Conservation (phyloP, 2,888 invertebrate species). For the Hirtodrosophila trivittata region DNA sequence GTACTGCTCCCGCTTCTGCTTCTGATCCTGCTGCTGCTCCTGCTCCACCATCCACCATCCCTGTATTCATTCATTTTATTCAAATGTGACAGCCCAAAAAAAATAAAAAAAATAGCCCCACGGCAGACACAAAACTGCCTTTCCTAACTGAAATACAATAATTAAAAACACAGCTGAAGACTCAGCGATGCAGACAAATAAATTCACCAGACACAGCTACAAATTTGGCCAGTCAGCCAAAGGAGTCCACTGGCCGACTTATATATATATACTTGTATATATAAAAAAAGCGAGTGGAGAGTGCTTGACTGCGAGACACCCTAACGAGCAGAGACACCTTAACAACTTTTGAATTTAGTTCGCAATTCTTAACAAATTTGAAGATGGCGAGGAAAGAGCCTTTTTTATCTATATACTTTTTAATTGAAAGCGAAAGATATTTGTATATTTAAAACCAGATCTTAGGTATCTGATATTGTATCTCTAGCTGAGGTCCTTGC, state of each 20-base stretch:
- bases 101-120: conserved; percentile 31
- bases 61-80: conserved; percentile 70
- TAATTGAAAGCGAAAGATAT: too few relatives aligned
- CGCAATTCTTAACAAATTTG: too few relatives aligned
- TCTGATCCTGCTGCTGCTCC: background rate
- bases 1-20: background rate
- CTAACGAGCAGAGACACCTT: too few relatives aligned
- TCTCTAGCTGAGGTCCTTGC: too few relatives aligned
- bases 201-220: conserved; percentile 22
- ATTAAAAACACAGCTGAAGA: conserved; percentile 52
- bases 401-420: too few relatives aligned
- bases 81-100: conserved; percentile 71
- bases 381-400: too few relatives aligned
- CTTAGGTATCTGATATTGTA: too few relatives aligned
- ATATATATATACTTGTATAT: too few relatives aligned
- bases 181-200: conserved; percentile 20
- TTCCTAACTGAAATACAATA: conserved; percentile 47
- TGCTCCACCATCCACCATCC: background rate
- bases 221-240: conserved; percentile 21
- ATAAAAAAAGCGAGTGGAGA: too few relatives aligned
- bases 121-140: conserved; percentile 40
- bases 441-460: too few relatives aligned
- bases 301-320: background rate
- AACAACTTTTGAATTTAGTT: too few relatives aligned
- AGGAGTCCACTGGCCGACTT: background rate